phyloP scores from a whole-genome alignment of 2,888 invertebrate genomes.

The Plagiodera versicolora region DNA sequence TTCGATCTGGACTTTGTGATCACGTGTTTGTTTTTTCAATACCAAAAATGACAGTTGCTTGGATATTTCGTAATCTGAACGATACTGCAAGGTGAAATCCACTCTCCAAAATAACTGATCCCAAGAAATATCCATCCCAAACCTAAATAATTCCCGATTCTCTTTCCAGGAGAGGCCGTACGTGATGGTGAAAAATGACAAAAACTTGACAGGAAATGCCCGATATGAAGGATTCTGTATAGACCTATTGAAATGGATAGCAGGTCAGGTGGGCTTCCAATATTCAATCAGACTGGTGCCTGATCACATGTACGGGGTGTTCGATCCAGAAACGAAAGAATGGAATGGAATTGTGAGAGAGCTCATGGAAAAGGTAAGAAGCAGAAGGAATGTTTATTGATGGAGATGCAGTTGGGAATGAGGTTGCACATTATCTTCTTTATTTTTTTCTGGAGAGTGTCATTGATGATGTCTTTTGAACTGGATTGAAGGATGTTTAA shows the following conservation, averaged over 20 bases:
- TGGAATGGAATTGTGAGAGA: conserved; percentile 91
- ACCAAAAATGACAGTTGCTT: too few relatives aligned
- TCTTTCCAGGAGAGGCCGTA: conserved; percentile 80
- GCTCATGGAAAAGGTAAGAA: conserved; percentile 78
- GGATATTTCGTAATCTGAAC: too few relatives aligned
- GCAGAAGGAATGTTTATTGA: neutral
- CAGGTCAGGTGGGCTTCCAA: conserved; percentile 83
- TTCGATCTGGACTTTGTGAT: too few relatives aligned
- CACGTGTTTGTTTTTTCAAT: too few relatives aligned
- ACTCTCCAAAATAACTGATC: too few relatives aligned
- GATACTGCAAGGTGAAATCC: too few relatives aligned
- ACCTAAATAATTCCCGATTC: conserved; percentile 14
- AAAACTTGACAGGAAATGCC: conserved; percentile 83
- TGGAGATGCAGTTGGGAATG: neutral
- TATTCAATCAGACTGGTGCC: conserved; percentile 83
- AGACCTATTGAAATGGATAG: conserved; percentile 81
- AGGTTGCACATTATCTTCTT: too few relatives aligned
- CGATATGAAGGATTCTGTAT: conserved; percentile 91
- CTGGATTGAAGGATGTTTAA: too few relatives aligned
- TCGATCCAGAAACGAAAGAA: conserved; percentile 82
- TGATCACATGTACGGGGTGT: conserved; percentile 87
- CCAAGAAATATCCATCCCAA: too few relatives aligned
- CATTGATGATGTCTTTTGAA: too few relatives aligned
- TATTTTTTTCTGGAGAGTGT: too few relatives aligned
- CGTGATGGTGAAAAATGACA: conserved; percentile 85